A percentile compares a stretch with the other conserved stretches of the same genome.
Evolutionary conservation across 2,797 vertebrate genomes (phyloP).

Genomic region (Babyrousa celebensis): DNA sequence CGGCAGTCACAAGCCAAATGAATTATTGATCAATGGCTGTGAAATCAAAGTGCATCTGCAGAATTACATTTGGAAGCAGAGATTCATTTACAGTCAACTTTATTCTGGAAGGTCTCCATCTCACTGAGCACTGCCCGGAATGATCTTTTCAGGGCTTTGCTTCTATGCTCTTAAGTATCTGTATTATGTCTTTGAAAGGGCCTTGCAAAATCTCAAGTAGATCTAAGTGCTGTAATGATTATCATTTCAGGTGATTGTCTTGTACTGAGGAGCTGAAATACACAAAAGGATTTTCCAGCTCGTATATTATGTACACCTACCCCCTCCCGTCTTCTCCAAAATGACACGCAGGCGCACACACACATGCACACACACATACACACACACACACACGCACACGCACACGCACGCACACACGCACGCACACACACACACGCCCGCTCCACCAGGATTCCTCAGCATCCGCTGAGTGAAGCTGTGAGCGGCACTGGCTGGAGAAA

Average conservation of each 20-base stretch:
- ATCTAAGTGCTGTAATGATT: background rate
- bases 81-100: background rate
- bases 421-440: accelerated
- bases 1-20: constrained; percentile 60
- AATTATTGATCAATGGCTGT: constrained; percentile 83
- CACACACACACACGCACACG: too few species aligned
- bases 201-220: background rate
- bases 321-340: background rate
- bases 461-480: accelerated
- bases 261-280: background rate
- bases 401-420: too few species aligned
- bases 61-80: constrained; percentile 53
- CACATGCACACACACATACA: too few species aligned
- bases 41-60: constrained; percentile 77
- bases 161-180: background rate
- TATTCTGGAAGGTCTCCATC: background rate
- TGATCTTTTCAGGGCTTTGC: background rate
- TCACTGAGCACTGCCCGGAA: background rate
- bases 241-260: background rate
- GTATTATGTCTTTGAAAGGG: background rate
- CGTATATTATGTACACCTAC: too few species aligned
- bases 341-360: background rate
- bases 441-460: accelerated
- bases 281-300: background rate
- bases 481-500: accelerated